These are phyloP conservation scores for Siderastrea siderea DNA, from an alignment of 92 coral and sea anemone species.

Conservation along the genomic window DNA sequence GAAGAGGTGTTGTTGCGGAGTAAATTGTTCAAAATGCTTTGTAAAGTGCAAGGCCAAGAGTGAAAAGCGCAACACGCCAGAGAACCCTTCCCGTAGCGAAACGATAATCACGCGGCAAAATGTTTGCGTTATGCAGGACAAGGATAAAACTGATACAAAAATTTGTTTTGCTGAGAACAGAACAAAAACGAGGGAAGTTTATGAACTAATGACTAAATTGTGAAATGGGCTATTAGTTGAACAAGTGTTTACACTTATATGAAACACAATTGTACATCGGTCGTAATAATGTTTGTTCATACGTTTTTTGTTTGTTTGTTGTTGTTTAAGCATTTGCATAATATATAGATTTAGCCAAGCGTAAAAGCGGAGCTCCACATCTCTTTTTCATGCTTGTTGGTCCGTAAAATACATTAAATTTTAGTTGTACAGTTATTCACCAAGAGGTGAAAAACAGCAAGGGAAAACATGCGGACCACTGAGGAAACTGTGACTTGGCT, in stretches of 20 bases:
- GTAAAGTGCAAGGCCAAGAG: neutral
- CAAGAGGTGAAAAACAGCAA: too few species aligned
- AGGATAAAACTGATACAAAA: neutral
- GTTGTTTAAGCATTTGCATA: too few species aligned
- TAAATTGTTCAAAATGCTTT: constrained; percentile 3
- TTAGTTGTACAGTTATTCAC: too few species aligned
- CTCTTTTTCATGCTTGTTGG: too few species aligned
- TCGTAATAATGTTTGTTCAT: neutral
- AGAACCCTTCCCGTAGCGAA: neutral
- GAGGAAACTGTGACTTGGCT: too few species aligned
- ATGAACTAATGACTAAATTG: neutral
- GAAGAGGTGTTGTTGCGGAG: constrained; percentile 27
- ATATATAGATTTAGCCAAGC: too few species aligned
- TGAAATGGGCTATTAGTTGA: neutral
- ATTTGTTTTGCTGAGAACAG: neutral
- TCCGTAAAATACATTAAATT: too few species aligned
- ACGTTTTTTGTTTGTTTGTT: too few species aligned
- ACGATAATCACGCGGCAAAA: neutral
- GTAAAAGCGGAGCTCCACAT: too few species aligned
- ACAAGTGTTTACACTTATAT: neutral
- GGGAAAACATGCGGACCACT: too few species aligned
- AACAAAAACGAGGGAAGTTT: neutral
- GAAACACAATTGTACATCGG: neutral
- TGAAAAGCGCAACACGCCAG: neutral
- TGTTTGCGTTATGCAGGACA: neutral